Base-by-base conservation (phyloP, 53 echinoderm and acorn worm genomes). In the Zoroaster sp. region DNA sequence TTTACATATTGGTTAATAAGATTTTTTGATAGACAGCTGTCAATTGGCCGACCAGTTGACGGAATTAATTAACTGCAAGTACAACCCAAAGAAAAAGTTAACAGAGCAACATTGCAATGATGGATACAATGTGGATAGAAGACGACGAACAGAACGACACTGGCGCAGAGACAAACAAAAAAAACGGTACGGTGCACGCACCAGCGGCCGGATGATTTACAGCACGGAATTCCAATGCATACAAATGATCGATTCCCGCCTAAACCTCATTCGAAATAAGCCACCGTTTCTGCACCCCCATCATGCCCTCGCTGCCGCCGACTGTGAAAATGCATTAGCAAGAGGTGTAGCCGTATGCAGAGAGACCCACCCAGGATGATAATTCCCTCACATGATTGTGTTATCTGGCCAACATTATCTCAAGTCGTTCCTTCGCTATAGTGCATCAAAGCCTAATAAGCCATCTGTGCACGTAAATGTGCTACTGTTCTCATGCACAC, bases 271-370 rank as follows among this genome's bases (percentile, higher is more conserved):
- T 18, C 8, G 14, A 69, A 35, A 34, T 15, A 6, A 32, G 36
- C 34, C 69, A 34, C 36, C 69, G 12, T 69, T 3, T 35, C 75
- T 31, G 13, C 69, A 2, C 46, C 47, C 74, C 7, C 12, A 15
- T n/a, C 37, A 8, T 30, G 5, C 35, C 34, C 20, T 5, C n/a
- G 63, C 66, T 66, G 54, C 63, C 55, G 66, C 66, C 81, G 40
- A 80, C 81, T 80, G 81, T 80, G 81, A 80, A 80, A 80, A 80
- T 65, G 43, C 65, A 80, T 80, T 80, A 65, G 35, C 52, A 36
- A 33, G n/a, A 13, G 75, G 75, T 43, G 25, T 39, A 74, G 43
- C 43, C 46, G 4, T 44, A 42, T 9, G 30, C 4, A 13, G 5
- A 14, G 18, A 40, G 40, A 39, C 40, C 40, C 63, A 38, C 28